Conservation (phyloP, 2,888 invertebrate genomes). For the Herminia tarsipennalis region DNA sequence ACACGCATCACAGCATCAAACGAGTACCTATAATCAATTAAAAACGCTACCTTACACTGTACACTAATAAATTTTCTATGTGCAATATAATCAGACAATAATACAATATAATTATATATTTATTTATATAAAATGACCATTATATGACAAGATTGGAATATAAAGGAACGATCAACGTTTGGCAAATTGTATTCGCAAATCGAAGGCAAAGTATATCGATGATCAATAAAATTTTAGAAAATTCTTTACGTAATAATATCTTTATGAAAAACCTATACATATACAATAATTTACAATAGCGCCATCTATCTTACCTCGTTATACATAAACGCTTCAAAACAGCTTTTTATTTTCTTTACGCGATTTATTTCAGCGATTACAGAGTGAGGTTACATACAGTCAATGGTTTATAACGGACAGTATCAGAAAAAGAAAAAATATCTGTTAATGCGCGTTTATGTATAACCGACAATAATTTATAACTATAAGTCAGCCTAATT, state of each 20-base stretch:
- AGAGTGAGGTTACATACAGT: too few relatives aligned
- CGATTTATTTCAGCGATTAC: too few relatives aligned
- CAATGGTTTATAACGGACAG: too few relatives aligned
- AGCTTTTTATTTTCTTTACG: too few relatives aligned
- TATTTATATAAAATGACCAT: conserved; percentile 17
- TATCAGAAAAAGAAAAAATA: too few relatives aligned
- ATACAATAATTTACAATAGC: conserved; percentile 17
- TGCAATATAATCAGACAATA: conserved; percentile 25
- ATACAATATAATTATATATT: conserved; percentile 21
- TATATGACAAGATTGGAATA: conserved; percentile 31
- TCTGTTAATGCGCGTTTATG: too few relatives aligned
- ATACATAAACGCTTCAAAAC: too few relatives aligned
- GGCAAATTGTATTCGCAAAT: conserved; percentile 30
- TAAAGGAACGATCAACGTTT: conserved; percentile 36
- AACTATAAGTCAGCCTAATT: too few relatives aligned
- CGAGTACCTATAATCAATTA: conserved; percentile 12
- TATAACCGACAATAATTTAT: too few relatives aligned
- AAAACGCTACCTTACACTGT: conserved; percentile 28
- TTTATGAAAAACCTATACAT: conserved; percentile 6
- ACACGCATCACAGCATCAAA: too few relatives aligned
- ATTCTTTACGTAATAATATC: neutral
- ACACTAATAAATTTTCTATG: conserved; percentile 27
- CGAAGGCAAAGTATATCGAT: conserved; percentile 24
- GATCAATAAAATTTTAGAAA: conserved; percentile 5
- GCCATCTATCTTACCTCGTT: conserved; percentile 23